phyloP scores from a whole-genome alignment of 2,113 vertebrate genomes.

The Salvelinus sp. region DNA sequence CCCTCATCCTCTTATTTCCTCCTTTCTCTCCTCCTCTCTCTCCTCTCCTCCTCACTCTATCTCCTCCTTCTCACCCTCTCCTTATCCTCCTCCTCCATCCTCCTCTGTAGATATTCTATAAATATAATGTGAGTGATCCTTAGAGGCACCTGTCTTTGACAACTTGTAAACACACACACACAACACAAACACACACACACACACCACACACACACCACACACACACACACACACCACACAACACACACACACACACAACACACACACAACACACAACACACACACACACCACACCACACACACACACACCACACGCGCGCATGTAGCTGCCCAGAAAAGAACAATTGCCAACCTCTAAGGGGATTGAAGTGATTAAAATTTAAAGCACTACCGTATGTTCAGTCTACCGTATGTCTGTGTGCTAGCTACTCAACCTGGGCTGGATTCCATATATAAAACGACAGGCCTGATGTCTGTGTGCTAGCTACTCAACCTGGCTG shows the following conservation, averaged over 20 bases:
- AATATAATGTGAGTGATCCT: neutral
- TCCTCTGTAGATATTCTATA: too few species aligned
- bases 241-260: neutral
- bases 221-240: too few species aligned
- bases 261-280: neutral
- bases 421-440: too few species aligned
- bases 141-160: slow-evolving; percentile 35
- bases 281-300: neutral
- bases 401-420: neutral
- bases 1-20: too few species aligned
- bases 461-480: too few species aligned
- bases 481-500: too few species aligned
- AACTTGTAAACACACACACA: slow-evolving; percentile 4
- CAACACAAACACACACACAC: neutral
- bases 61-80: too few species aligned
- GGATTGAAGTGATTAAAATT: neutral
- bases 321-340: neutral
- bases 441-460: too few species aligned
- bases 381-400: slow-evolving; percentile 5
- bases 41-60: too few species aligned
- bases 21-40: too few species aligned
- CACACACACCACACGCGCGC: too few species aligned
- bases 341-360: neutral
- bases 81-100: too few species aligned
- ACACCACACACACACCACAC: neutral